Evolutionary conservation across 2,113 vertebrate species (phyloP), one percentile per base, ranked within the genome.

Genomic region (Spea multiplicata): DNA sequence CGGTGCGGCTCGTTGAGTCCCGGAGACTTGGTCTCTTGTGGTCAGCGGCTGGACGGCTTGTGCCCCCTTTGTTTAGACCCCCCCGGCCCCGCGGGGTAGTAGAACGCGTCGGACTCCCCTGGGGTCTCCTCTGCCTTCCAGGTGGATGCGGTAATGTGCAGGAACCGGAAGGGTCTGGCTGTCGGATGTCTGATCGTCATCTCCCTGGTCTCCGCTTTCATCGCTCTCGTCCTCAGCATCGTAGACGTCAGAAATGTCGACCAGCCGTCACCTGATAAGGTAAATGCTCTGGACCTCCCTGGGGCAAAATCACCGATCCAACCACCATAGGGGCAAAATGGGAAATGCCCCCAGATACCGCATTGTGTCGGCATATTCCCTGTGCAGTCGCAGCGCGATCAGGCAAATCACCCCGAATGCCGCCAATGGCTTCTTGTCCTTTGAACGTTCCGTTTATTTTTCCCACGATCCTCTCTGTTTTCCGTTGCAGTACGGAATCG

Each of bases 401-500:
- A 30, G 30, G 30, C 30, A 30, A 30, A 30, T 30, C 2, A 30
- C 30, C 30, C 30, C 30, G 30, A 30, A 30, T 30, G 30, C 30
- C 30, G 30, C 30, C 30, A 30, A 30, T 30, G 30, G 30, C 30
- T 30, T 30, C 30, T 30, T 30, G 30, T 30, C 2, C 30, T 30
- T 30, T 30, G 30, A 30, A 2, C 30, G 30, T 30, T 30, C 30
- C 30, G 30, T 1, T 30, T 30, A 44, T 6, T 68, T 70, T 70
- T 50, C 67, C 67, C 67, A 70, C 2, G 13, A 0, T 0, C 0
- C 16, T 49, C 13, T 48, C n/a, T 10, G 62, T 44, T 83, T 44
- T 72, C 78, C 1, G 86, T 82, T 76, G 3, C 70, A 94, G 93
- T 94, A 92, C 55, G 93, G 93, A 61, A 88, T 94, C 3, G 92